Conservation (phyloP, 2,888 invertebrate genomes). For the Lasioglossum vierecki region DNA sequence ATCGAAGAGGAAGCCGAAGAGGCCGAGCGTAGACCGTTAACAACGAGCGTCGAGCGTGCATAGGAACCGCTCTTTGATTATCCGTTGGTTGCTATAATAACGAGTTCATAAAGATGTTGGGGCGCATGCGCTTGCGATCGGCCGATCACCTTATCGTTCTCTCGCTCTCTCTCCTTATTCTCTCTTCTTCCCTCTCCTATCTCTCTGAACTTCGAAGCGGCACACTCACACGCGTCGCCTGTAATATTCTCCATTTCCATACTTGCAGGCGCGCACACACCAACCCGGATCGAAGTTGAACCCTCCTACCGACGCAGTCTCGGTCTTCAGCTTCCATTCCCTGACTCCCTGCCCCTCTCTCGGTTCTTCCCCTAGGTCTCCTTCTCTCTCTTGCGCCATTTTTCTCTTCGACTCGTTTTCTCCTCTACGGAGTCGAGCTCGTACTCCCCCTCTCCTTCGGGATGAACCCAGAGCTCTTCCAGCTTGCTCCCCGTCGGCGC, state of each 20-base stretch:
- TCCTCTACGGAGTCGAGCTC: not conserved
- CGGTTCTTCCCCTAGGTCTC: conserved; percentile 11
- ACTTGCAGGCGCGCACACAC: conserved; percentile 62
- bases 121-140: conserved; percentile 69
- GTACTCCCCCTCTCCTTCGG: conserved; percentile 25
- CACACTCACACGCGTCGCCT: conserved; percentile 46
- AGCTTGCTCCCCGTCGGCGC: conserved; percentile 15
- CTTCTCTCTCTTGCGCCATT: conserved; percentile 8
- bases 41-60: conserved; percentile 52
- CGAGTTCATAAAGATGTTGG: conserved; percentile 82
- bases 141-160: conserved; percentile 23
- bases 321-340: conserved; percentile 24
- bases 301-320: conserved; percentile 50
- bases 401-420: conserved; percentile 3
- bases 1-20: conserved; percentile 37
- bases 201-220: conserved; percentile 21
- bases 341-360: conserved; percentile 4
- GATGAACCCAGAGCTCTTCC: conserved; percentile 15
- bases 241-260: conserved; percentile 77
- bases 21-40: conserved; percentile 54
- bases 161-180: not conserved
- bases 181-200: not conserved
- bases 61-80: conserved; percentile 82
- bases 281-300: conserved; percentile 52
- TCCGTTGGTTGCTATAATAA: conserved; percentile 80